Evolutionary conservation across 1,140 invertebrate genomes (phyloP).

Genomic region (Ctenoplectra terminalis): DNA sequence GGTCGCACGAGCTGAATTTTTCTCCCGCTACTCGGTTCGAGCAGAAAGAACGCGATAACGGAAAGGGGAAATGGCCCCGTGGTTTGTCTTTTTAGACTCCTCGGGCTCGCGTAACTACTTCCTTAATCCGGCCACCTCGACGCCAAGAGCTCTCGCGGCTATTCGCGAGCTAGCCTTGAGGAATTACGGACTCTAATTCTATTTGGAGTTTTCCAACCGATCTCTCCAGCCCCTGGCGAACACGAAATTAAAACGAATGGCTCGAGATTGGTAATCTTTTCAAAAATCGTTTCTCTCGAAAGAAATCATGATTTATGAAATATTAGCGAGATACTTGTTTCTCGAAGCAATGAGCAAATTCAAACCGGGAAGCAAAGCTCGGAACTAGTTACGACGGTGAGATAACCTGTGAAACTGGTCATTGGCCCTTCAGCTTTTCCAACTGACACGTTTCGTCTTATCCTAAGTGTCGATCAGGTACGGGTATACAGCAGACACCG

Average conservation of each 20-base stretch:
- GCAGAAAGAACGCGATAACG: constrained; percentile 24
- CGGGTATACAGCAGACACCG: constrained; percentile 25
- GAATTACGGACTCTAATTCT: constrained; percentile 37
- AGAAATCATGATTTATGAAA: not conserved
- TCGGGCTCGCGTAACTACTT: constrained; percentile 16
- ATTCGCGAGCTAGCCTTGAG: not conserved
- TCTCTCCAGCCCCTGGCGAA: no score
- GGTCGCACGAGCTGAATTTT: not conserved
- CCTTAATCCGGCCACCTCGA: constrained; percentile 29
- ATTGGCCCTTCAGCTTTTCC: constrained; percentile 56
- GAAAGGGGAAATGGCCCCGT: constrained; percentile 7
- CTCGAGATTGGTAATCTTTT: not conserved
- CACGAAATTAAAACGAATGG: not conserved
- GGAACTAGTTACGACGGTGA: not conserved
- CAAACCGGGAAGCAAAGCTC: not conserved
- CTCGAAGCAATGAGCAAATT: not conserved
- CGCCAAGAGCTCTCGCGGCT: not conserved
- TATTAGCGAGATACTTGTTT: not conserved
- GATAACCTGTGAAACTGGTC: constrained; percentile 45
- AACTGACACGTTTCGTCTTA: constrained; percentile 55
- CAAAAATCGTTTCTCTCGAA: no score
- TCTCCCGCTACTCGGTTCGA: not conserved
- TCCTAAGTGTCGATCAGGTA: constrained; percentile 55
- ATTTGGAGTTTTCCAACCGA: not conserved
- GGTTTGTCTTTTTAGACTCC: constrained; percentile 18